Base-by-base conservation (phyloP, 2,113 vertebrate species). In the Naja naja region DNA sequence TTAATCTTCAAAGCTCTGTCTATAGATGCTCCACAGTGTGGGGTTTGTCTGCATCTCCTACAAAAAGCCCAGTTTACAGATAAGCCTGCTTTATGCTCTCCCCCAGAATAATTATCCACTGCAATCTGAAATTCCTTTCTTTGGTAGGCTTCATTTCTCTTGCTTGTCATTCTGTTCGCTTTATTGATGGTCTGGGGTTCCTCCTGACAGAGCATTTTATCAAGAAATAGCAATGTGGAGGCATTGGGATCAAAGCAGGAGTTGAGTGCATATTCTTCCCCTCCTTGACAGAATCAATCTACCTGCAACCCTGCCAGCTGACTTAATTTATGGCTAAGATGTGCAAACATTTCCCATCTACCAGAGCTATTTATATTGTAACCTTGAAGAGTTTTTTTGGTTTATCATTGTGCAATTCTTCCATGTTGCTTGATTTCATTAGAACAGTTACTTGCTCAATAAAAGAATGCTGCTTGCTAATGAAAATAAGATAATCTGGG, bases 341-440 rank as follows among this genome's bases (percentile, higher is more conserved):
- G 92, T 95, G 64, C 69, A 96, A 96, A 93, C 94, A 23, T 90
- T 94, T 88, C 95, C 25, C 39, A 92, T 90, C 91, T 93, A 95
- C 74, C 52, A 27, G 93, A 94, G 90, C 87, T 95, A 92, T 95
- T 96, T 96, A 90, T 94, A 56, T 60, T 92, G 5, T 93, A 93
- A 95, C 88, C 95, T 94, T 86, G n/a, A 93, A 85, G 94, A 91
- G 34, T 47, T 91, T 90, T 60, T 96, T 60, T 95, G 95, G 91
- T 91, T 95, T 95, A 95, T 96, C 94, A 43, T 34, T 93, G 90
- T 90, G 91, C 6, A 81, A 53, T 92, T 93, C 87, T 92, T 95
- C 93, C 93, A 90, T 94, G 87, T 91, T 94, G 92, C 95, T 94
- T 96, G 93, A 91, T 97, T 95, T 92, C 94, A 94, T 89, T 94